Percentiles rank a stretch among this genome's conserved stretches.
Conservation (phyloP, 1,140 invertebrate genomes). For the Drosophila punjabiensis region DNA sequence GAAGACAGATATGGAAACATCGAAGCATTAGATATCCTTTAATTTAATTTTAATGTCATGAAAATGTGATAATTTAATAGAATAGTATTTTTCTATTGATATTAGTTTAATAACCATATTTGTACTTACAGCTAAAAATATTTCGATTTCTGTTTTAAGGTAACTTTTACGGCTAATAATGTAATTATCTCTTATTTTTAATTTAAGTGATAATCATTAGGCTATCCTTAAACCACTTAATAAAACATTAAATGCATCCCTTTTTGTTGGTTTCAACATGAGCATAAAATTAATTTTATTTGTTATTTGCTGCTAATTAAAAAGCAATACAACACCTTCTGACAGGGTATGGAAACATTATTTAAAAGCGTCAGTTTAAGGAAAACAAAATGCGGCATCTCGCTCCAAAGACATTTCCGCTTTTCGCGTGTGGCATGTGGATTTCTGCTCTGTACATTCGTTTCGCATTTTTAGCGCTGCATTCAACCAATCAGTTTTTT, state of each 20-base stretch:
- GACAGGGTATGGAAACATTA: constrained; percentile 25
- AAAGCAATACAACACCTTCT: not conserved
- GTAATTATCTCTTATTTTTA: not conserved
- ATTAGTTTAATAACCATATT: not conserved
- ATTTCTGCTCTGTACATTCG: constrained; percentile 56
- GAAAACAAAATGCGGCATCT: constrained; percentile 60
- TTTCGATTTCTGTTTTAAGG: not conserved
- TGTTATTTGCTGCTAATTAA: not conserved
- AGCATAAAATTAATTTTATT: not conserved
- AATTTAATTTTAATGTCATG: not conserved
- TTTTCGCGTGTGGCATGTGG: constrained; percentile 66
- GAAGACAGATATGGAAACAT: not conserved
- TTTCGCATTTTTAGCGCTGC: constrained; percentile 57
- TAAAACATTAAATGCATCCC: not conserved
- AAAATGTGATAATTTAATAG: not conserved
- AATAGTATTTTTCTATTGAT: not conserved
- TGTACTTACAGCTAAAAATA: not conserved
- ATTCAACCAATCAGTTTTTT: constrained; percentile 35
- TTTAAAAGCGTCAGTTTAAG: constrained; percentile 54
- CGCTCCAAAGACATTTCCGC: constrained; percentile 70
- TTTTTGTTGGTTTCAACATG: not conserved
- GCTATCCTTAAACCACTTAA: too few species aligned
- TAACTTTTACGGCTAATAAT: not conserved
- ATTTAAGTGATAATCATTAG: not conserved
- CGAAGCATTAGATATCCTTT: not conserved